Evolutionary conservation across 2,797 vertebrate species (phyloP).

Genomic region (Ambastaia sidthimunki): DNA sequence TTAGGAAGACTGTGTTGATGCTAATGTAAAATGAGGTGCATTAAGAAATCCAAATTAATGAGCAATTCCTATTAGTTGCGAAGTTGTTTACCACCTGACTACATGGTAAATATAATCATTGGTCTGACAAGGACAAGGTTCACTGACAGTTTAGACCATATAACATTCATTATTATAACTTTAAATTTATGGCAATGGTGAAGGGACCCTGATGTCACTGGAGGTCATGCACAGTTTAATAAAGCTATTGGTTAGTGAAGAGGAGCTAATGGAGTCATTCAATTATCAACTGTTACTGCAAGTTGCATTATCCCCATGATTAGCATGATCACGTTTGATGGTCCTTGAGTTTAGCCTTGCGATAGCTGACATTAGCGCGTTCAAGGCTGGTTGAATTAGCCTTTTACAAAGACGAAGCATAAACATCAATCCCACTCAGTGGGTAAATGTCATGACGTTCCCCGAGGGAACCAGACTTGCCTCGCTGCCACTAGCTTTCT

Average conservation of each 20-base stretch:
- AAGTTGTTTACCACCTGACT: not conserved
- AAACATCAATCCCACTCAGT: constrained; percentile 52
- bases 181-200: not conserved
- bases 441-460: constrained; percentile 41
- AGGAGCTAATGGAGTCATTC: not conserved
- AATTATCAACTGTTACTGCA: constrained; percentile 3
- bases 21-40: constrained; percentile 23
- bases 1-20: constrained; percentile 25
- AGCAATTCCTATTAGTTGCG: not conserved
- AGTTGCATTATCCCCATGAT: constrained; percentile 36
- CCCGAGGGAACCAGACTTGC: constrained; percentile 25
- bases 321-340: constrained; percentile 35
- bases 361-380: constrained; percentile 35
- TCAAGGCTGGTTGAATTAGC: constrained; percentile 44
- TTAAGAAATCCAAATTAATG: constrained; percentile 13
- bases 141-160: not conserved
- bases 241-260: not conserved
- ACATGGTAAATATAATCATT: not conserved
- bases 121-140: not conserved
- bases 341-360: constrained; percentile 40
- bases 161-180: not conserved
- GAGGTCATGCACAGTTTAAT: not conserved
- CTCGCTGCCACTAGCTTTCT: constrained; percentile 20
- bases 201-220: not conserved
- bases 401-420: constrained; percentile 43